Conservation (phyloP, 1,140 invertebrate genomes). For the Marisa cornuarietis region DNA sequence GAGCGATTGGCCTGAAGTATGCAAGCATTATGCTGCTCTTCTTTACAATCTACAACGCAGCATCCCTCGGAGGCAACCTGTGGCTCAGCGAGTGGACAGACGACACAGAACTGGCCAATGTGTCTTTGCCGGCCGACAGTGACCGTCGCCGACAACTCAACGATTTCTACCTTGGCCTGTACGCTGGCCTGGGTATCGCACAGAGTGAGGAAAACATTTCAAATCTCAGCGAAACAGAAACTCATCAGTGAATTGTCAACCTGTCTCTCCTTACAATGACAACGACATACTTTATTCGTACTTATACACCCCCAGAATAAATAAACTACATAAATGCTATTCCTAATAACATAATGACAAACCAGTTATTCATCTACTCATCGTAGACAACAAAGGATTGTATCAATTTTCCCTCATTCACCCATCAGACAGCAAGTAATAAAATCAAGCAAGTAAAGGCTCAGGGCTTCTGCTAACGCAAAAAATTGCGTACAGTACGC, state of each 20-base stretch:
- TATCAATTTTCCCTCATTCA: no score
- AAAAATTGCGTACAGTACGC: no score
- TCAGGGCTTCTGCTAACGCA: no score
- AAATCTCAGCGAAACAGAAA: no score
- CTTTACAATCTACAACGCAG: conserved; percentile 43
- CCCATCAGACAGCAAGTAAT: no score
- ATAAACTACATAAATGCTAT: not conserved
- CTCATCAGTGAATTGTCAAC: not conserved
- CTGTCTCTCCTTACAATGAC: not conserved
- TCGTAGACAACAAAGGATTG: no score
- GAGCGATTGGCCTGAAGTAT: conserved; percentile 82
- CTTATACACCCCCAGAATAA: not conserved
- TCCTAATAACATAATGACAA: no score
- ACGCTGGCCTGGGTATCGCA: conserved; percentile 49
- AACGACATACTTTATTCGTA: no score
- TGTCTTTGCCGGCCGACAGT: conserved; percentile 35
- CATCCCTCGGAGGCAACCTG: conserved; percentile 41
- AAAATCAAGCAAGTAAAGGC: no score
- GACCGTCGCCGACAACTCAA: conserved; percentile 37
- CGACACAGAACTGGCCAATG: conserved; percentile 39
- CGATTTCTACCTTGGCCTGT: conserved; percentile 56
- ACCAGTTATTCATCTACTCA: no score
- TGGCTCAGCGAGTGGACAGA: conserved; percentile 63
- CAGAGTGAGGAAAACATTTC: conserved; percentile 57
- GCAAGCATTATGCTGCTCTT: conserved; percentile 72